phyloP scores from a whole-genome alignment of 2,888 invertebrate species.

The Scaptomyza polygonia region DNA sequence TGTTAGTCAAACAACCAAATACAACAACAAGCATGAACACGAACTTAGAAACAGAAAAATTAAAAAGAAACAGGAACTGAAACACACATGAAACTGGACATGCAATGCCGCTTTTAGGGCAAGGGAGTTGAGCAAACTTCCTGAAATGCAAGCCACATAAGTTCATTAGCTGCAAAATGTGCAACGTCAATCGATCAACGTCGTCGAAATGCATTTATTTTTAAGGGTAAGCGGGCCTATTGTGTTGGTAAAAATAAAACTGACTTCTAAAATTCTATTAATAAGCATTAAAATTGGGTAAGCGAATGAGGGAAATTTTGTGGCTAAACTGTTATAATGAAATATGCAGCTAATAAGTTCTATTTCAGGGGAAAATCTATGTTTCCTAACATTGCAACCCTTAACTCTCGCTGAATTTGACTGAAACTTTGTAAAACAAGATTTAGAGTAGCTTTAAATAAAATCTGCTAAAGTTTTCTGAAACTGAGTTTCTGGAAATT shows the following conservation, averaged over 20 bases:
- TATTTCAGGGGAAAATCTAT: background rate
- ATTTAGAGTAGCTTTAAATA: no score
- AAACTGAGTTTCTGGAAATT: no score
- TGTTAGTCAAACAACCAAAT: constrained; percentile 4
- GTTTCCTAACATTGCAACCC: background rate
- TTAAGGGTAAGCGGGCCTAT: constrained; percentile 15
- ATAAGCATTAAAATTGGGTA: background rate
- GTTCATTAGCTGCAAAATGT: constrained; percentile 61
- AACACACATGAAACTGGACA: constrained; percentile 37
- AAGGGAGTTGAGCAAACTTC: constrained; percentile 3
- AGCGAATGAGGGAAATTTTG: background rate
- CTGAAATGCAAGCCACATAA: constrained; percentile 51
- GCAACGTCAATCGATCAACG: constrained; percentile 63
- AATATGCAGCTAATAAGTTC: no score
- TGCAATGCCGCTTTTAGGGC: constrained; percentile 39
- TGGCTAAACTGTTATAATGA: background rate
- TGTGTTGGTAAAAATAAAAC: constrained; percentile 14
- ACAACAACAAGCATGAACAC: background rate
- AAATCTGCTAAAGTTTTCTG: no score
- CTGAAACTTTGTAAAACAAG: background rate
- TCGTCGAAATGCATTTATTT: constrained; percentile 20
- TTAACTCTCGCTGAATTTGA: background rate
- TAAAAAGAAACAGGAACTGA: constrained; percentile 7
- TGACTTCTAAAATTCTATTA: background rate
- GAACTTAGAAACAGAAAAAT: background rate